Conservation (phyloP, 2,888 invertebrate genomes). For the Conomelus anceps region DNA sequence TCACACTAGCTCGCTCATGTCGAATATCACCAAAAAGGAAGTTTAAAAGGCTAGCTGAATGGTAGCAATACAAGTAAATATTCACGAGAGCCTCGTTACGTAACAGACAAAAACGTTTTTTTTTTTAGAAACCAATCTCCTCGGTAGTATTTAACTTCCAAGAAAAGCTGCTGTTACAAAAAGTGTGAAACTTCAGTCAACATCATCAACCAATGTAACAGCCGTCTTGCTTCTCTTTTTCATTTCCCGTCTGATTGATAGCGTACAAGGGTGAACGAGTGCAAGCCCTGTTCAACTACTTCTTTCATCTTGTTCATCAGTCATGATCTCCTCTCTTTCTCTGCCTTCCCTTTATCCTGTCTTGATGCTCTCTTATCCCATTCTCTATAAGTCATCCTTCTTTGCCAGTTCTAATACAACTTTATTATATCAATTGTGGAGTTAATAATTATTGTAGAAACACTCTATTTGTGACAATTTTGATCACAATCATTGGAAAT, state of each 20-base stretch:
- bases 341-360: background rate
- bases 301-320: background rate
- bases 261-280: background rate
- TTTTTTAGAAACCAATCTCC: background rate
- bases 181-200: background rate
- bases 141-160: background rate
- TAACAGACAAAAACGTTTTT: background rate
- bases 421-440: no score
- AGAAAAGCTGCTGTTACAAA: background rate
- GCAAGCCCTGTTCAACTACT: background rate
- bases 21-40: background rate
- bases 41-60: background rate
- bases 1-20: background rate
- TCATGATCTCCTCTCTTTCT: background rate
- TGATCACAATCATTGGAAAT: background rate
- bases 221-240: background rate
- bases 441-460: no score
- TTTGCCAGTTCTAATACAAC: background rate
- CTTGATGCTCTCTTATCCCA: no score
- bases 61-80: background rate
- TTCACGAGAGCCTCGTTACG: background rate
- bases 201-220: background rate
- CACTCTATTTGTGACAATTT: background rate
- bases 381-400: background rate
- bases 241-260: background rate